These are phyloP conservation scores for Himalopsyche phryganea DNA, from an alignment of 1,140 invertebrate species.

Conservation along the genomic window DNA sequence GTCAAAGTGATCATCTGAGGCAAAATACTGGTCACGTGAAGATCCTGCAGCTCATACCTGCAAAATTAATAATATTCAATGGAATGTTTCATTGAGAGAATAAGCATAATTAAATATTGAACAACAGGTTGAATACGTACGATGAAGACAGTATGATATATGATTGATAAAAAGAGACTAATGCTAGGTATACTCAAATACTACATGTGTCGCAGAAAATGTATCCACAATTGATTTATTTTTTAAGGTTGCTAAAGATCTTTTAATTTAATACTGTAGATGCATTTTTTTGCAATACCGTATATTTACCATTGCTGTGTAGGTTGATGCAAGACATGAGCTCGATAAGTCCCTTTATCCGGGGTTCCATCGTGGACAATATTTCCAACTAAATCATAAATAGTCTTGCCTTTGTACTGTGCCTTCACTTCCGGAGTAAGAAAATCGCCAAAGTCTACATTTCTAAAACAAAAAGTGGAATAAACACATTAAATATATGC, in stretches of 20 bases:
- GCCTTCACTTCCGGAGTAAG: conserved; percentile 80
- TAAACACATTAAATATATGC: too few relatives aligned
- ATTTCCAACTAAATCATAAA: conserved; percentile 95
- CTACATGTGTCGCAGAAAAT: too few relatives aligned
- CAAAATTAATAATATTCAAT: conserved; percentile 17
- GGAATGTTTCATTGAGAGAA: too few relatives aligned
- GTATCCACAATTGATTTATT: too few relatives aligned
- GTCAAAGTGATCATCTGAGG: conserved; percentile 99
- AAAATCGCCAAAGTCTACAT: conserved; percentile 97
- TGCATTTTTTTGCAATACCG: too few relatives aligned
- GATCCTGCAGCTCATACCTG: conserved; percentile 94
- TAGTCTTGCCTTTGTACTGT: conserved; percentile 73
- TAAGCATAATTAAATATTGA: too few relatives aligned
- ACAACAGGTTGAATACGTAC: too few relatives aligned
- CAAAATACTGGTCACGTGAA: conserved; percentile 96
- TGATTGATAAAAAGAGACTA: too few relatives aligned
- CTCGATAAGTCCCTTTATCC: conserved; percentile 88
- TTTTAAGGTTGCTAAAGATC: too few relatives aligned
- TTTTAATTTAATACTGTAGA: too few relatives aligned
- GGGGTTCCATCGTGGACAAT: conserved; percentile 98
- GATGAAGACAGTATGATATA: too few relatives aligned
- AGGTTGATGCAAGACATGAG: conserved; percentile 94
- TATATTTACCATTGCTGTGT: conserved; percentile 64
- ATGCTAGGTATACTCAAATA: too few relatives aligned
- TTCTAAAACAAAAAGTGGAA: conserved; percentile 57